Percentiles rank a stretch among this genome's conserved stretches.
Evolutionary conservation across 2,888 invertebrate species (phyloP).

Genomic region (Noctuana brunneofusca): DNA sequence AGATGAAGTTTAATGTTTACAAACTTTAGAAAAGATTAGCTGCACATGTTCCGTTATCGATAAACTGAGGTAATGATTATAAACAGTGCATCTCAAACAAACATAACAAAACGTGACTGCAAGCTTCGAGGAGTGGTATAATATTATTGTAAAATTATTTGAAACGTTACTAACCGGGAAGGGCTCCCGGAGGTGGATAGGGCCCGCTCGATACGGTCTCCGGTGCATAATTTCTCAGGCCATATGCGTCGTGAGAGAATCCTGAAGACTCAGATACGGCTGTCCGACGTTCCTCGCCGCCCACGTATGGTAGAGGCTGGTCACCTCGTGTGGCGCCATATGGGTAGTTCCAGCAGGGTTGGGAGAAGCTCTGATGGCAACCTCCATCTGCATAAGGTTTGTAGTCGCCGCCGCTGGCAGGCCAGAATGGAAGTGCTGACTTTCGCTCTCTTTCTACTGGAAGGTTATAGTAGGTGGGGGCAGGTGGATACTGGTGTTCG

Average conservation of each 20-base stretch:
- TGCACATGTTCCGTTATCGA: slow-evolving; percentile 58
- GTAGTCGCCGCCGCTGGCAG: slow-evolving; percentile 84
- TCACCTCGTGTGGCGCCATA: slow-evolving; percentile 85
- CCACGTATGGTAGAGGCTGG: slow-evolving; percentile 87
- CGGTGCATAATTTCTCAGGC: slow-evolving; percentile 88
- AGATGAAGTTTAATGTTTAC: slow-evolving; percentile 58
- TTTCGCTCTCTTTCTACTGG: slow-evolving; percentile 85
- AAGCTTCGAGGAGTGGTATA: slow-evolving; percentile 46
- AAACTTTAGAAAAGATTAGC: slow-evolving; percentile 70
- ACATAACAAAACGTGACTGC: slow-evolving; percentile 64
- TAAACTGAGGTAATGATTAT: slow-evolving; percentile 70
- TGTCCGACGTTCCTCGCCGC: slow-evolving; percentile 87
- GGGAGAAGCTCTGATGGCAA: slow-evolving; percentile 88
- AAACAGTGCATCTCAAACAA: slow-evolving; percentile 63
- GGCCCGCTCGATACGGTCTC: slow-evolving; percentile 89
- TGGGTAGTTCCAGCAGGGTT: slow-evolving; percentile 89
- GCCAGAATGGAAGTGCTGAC: slow-evolving; percentile 88
- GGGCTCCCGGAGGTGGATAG: slow-evolving; percentile 90
- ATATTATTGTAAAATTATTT: background rate
- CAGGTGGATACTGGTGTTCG: slow-evolving; percentile 87
- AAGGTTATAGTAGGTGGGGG: slow-evolving; percentile 89
- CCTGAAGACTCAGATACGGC: slow-evolving; percentile 84
- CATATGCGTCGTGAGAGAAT: slow-evolving; percentile 89
- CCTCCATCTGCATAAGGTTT: slow-evolving; percentile 82
- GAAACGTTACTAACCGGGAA: slow-evolving; percentile 73